Evolutionary conservation across 2,888 invertebrate species (phyloP).

Genomic region (Hemicrepidius hirtus): DNA sequence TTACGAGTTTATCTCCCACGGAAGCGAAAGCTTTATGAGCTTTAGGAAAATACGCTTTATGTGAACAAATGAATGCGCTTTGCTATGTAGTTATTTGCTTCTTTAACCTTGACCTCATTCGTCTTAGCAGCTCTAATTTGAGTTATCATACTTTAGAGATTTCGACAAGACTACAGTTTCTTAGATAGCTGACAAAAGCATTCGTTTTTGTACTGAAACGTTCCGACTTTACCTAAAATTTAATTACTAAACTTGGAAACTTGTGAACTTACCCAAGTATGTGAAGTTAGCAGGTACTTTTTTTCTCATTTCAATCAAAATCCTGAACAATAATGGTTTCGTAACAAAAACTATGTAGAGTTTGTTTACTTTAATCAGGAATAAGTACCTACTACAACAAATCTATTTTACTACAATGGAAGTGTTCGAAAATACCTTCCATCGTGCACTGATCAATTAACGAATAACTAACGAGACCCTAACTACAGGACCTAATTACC

Average conservation of each 20-base stretch:
- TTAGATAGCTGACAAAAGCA: slow-evolving; percentile 18
- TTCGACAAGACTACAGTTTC: slow-evolving; percentile 3
- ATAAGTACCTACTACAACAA: no score
- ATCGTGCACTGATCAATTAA: slow-evolving; percentile 1
- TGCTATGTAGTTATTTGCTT: slow-evolving; percentile 16
- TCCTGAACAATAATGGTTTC: neutral
- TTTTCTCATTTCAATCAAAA: neutral
- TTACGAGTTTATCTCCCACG: slow-evolving; percentile 49
- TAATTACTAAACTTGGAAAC: slow-evolving; percentile 20
- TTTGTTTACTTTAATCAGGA: no score
- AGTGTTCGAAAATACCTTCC: neutral
- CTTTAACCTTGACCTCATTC: slow-evolving; percentile 1
- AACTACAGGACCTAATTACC: slow-evolving; percentile 21
- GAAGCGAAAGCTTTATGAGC: slow-evolving; percentile 46
- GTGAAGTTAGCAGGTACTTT: neutral
- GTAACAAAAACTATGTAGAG: no score
- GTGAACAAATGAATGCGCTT: slow-evolving; percentile 20
- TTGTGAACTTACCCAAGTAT: neutral
- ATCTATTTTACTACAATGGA: no score
- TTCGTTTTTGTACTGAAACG: slow-evolving; percentile 19
- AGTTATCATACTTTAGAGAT: neutral
- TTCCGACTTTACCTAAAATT: slow-evolving; percentile 22
- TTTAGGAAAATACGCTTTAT: slow-evolving; percentile 40
- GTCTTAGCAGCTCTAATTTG: slow-evolving; percentile 28
- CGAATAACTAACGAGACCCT: slow-evolving; percentile 10